Evolutionary conservation across 2,888 invertebrate genomes (phyloP).

Genomic region (Balanococcus diminutus): DNA sequence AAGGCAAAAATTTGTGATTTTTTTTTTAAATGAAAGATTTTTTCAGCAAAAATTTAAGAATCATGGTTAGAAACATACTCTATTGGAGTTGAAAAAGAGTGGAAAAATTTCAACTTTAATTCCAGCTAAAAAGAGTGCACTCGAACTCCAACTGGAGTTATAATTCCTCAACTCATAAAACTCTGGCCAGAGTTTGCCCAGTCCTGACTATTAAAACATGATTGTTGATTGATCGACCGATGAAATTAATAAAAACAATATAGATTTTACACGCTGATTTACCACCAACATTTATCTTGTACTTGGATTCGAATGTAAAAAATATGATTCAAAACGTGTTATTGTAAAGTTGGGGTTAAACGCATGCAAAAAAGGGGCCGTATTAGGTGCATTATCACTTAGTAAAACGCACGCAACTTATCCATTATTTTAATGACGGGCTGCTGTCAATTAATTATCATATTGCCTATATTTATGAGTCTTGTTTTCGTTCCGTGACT

Average conservation of each 20-base stretch:
- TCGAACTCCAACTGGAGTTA: too few relatives aligned
- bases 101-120: too few relatives aligned
- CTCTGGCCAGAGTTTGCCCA: too few relatives aligned
- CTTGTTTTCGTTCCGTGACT: constrained; percentile 42
- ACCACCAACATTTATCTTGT: constrained; percentile 16
- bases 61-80: too few relatives aligned
- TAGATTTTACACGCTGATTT: constrained; percentile 24
- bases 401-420: constrained; percentile 53
- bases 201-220: too few relatives aligned
- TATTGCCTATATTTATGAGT: constrained; percentile 46
- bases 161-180: too few relatives aligned
- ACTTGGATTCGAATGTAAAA: not conserved
- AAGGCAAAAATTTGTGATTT: too few relatives aligned
- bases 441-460: constrained; percentile 54
- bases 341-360: constrained; percentile 42
- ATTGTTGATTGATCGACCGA: not conserved
- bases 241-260: constrained; percentile 18
- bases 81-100: too few relatives aligned
- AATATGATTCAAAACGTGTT: constrained; percentile 42
- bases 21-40: too few relatives aligned
- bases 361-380: constrained; percentile 35
- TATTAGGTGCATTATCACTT: constrained; percentile 53
- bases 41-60: too few relatives aligned
- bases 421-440: constrained; percentile 54
- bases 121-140: too few relatives aligned